Conservation (phyloP, 2,797 vertebrate species). For the Danio jaintianensis region DNA sequence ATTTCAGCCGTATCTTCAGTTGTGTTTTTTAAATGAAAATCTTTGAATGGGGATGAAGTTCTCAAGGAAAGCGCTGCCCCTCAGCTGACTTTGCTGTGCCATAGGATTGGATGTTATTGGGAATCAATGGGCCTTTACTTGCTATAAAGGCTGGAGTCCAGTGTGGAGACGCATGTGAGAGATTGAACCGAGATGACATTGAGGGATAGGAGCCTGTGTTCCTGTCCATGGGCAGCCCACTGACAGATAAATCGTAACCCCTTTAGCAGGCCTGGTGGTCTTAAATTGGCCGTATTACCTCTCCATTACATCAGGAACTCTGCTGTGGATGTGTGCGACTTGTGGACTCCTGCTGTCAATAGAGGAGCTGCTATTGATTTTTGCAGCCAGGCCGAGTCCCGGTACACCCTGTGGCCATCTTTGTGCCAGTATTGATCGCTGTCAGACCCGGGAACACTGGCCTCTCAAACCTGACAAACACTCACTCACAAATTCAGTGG, state of each 20-base stretch:
- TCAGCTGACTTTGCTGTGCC: not conserved
- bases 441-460: not conserved
- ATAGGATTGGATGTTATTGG: not conserved
- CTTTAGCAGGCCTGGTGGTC: constrained; percentile 28
- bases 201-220: not conserved
- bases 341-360: constrained; percentile 31
- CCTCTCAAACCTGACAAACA: constrained; percentile 13
- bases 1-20: not conserved
- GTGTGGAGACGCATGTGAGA: constrained; percentile 12
- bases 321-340: constrained; percentile 31
- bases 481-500: not conserved
- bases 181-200: constrained; percentile 5
- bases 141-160: not conserved
- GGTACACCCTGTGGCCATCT: constrained; percentile 29
- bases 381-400: not conserved
- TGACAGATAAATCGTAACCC: constrained; percentile 40
- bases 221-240: constrained; percentile 6
- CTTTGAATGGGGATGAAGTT: not conserved
- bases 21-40: not conserved
- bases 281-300: constrained; percentile 33
- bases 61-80: not conserved
- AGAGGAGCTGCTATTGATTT: constrained; percentile 51
- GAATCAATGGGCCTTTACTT: constrained; percentile 31
- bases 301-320: constrained; percentile 41
- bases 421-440: constrained; percentile 49